Evolutionary conservation across 2,113 vertebrate species (phyloP).

Genomic region (Esox niger): DNA sequence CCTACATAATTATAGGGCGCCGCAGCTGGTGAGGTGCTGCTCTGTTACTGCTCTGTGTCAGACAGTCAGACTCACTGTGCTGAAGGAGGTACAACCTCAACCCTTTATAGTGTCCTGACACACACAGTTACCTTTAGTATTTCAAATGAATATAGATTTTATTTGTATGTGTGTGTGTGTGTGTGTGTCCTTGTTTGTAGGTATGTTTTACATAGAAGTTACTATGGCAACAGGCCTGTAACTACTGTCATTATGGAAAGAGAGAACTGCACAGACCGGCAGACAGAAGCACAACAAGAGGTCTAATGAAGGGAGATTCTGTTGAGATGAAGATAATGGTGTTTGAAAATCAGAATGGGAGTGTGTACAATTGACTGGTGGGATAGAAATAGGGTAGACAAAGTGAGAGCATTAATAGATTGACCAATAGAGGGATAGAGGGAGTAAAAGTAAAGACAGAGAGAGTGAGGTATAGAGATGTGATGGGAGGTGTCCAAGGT

Average conservation of each 20-base stretch:
- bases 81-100: too few relatives aligned
- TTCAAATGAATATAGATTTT: too few relatives aligned
- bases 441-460: conserved; percentile 4
- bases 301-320: too few relatives aligned
- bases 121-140: too few relatives aligned
- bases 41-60: too few relatives aligned
- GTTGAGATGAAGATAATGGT: background rate
- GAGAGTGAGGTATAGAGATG: conserved; percentile 8
- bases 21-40: too few relatives aligned
- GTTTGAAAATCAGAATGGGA: background rate
- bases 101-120: too few relatives aligned
- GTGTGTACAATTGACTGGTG: background rate
- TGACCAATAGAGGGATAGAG: conserved; percentile 1
- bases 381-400: background rate
- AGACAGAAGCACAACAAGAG: too few relatives aligned
- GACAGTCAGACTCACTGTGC: too few relatives aligned
- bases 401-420: background rate
- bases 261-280: too few relatives aligned
- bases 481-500: conserved; percentile 9
- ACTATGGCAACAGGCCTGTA: background rate
- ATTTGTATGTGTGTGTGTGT: background rate
- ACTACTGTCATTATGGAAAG: too few relatives aligned
- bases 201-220: background rate
- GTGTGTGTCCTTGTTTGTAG: background rate
- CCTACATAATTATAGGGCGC: too few relatives aligned